phyloP scores from a whole-genome alignment of 2,888 invertebrate genomes.

The Drosophila ezoana region DNA sequence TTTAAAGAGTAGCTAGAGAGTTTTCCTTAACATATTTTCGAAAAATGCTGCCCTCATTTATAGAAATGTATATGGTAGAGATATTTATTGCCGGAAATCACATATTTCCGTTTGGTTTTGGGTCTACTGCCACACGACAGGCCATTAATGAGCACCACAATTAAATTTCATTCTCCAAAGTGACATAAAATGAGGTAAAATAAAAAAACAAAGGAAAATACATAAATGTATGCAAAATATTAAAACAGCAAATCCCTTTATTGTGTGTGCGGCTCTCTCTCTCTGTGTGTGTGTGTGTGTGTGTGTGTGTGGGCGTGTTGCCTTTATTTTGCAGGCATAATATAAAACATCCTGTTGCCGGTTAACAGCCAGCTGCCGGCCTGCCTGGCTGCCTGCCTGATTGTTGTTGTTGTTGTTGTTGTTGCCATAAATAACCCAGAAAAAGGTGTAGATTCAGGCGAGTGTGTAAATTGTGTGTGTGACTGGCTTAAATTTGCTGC shows the following conservation, averaged over 20 bases:
- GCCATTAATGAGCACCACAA: conserved; percentile 72
- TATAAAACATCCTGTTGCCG: conserved; percentile 76
- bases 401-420: conserved; percentile 20
- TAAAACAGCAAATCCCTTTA: conserved; percentile 48
- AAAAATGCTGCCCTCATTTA: conserved; percentile 16
- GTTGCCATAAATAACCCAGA: conserved; percentile 67
- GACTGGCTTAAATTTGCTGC: conserved; percentile 75
- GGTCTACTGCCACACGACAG: conserved; percentile 37
- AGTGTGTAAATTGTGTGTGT: conserved; percentile 39
- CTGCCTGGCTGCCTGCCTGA: conserved; percentile 4
- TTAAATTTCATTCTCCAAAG: conserved; percentile 67
- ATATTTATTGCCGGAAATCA: conserved; percentile 76
- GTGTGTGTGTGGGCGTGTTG: conserved; percentile 35
- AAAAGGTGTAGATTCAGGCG: conserved; percentile 51
- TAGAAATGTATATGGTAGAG: conserved; percentile 16
- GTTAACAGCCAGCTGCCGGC: conserved; percentile 39
- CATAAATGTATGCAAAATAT: conserved; percentile 63
- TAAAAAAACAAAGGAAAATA: conserved; percentile 6
- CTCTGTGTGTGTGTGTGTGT: conserved; percentile 30
- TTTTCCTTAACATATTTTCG: conserved; percentile 2
- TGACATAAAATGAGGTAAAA: conserved; percentile 55
- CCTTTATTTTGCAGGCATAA: conserved; percentile 67
- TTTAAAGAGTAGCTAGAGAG: conserved; percentile 7
- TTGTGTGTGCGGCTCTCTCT: conserved; percentile 17
- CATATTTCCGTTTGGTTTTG: conserved; percentile 66